Evolutionary conservation across 1,140 invertebrate species (phyloP).

Genomic region (Pseudomyrmex concolor): DNA sequence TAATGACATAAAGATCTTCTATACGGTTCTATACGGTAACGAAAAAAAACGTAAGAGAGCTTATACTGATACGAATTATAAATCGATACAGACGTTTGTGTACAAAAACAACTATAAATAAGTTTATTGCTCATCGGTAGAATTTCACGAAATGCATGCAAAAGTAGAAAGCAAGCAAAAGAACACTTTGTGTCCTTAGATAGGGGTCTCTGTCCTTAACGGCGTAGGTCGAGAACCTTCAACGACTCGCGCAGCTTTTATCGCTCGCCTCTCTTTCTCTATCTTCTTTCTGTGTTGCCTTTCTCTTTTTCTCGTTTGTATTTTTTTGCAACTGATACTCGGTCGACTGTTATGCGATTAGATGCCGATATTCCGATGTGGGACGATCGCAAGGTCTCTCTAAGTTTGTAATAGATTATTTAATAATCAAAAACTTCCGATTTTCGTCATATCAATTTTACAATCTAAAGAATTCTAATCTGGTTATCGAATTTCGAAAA

Average conservation of each 20-base stretch:
- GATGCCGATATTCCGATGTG: constrained; percentile 66
- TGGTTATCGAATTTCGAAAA: background rate
- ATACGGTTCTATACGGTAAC: background rate
- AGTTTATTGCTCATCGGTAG: background rate
- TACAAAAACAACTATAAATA: background rate
- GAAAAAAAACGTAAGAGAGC: no score
- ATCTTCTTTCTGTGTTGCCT: constrained; percentile 20
- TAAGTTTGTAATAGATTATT: constrained; percentile 7
- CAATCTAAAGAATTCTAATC: no score
- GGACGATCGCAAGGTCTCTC: background rate
- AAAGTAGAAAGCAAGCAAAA: constrained; percentile 51
- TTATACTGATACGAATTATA: background rate
- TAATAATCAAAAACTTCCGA: constrained; percentile 24
- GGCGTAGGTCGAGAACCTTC: constrained; percentile 75
- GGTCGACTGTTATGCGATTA: constrained; percentile 71
- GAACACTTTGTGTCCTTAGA: constrained; percentile 58
- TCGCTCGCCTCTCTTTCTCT: constrained; percentile 39
- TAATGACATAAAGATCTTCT: background rate
- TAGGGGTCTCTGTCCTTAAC: constrained; percentile 77
- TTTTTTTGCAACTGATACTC: constrained; percentile 76
- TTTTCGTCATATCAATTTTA: background rate
- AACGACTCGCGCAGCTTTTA: constrained; percentile 54
- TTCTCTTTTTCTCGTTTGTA: constrained; percentile 35
- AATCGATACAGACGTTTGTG: background rate
- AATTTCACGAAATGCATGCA: constrained; percentile 18